Percentiles rank a stretch among this genome's conserved stretches.
Conservation (phyloP, 2,113 vertebrate genomes). For the Cyanoliseus patagonus region DNA sequence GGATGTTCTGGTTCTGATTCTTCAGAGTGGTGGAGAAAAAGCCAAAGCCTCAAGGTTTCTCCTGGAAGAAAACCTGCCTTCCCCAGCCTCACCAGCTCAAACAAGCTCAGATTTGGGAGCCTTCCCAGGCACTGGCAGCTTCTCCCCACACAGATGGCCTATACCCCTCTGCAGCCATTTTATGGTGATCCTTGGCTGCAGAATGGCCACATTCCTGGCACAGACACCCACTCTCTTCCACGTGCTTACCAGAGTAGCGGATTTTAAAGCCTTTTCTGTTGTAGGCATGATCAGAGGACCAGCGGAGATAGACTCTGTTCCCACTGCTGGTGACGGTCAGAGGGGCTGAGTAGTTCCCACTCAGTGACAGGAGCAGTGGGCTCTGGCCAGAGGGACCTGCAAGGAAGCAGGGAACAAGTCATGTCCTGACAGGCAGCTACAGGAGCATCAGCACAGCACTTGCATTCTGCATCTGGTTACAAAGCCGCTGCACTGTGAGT, state of each 20-base stretch:
- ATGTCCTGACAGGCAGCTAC: rapidly evolving
- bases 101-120: rapidly evolving
- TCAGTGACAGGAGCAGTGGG: conserved; percentile 89
- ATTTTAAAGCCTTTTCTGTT: conserved; percentile 96
- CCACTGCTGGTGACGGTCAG: conserved; percentile 89
- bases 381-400: conserved; percentile 93
- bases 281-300: conserved; percentile 95
- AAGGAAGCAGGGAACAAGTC: not conserved
- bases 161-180: not conserved
- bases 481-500: not conserved
- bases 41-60: not conserved
- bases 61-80: not conserved
- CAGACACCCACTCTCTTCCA: rapidly evolving
- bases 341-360: conserved; percentile 93
- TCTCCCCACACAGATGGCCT: not conserved
- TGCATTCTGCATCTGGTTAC: rapidly evolving
- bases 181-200: not conserved
- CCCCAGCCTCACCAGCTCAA: not conserved
- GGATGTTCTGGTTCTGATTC: not conserved
- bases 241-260: conserved; percentile 88
- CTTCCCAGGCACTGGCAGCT: not conserved
- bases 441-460: not conserved
- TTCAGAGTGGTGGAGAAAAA: not conserved
- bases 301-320: conserved; percentile 92
- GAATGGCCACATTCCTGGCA: not conserved